phyloP scores from a whole-genome alignment of 2,113 vertebrate species.

The Lonchura striata region DNA sequence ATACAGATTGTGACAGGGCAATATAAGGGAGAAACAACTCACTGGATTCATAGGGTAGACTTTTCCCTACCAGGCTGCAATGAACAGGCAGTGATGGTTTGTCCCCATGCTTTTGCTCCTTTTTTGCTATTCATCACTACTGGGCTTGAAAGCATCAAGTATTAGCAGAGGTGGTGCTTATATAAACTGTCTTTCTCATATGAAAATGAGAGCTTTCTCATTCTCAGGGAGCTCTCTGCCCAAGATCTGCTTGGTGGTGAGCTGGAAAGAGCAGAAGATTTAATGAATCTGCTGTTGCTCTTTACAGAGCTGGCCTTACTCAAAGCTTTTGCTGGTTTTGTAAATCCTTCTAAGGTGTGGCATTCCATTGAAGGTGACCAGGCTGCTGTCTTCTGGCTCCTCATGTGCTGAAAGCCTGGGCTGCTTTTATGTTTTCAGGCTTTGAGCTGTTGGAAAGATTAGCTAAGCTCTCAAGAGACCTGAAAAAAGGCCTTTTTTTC shows the following conservation, averaged over 20 bases:
- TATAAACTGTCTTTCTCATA: not conserved
- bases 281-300: not conserved
- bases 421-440: not conserved
- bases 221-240: not conserved
- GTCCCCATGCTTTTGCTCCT: not conserved
- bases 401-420: not conserved
- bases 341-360: not conserved
- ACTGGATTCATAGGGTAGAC: not conserved
- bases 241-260: not conserved
- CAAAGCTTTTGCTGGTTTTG: not conserved
- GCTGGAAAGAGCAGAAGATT: not conserved
- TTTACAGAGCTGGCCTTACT: not conserved
- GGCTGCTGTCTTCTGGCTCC: not conserved
- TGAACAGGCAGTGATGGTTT: not conserved
- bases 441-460: not conserved
- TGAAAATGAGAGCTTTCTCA: no score
- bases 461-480: not conserved
- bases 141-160: not conserved
- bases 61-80: not conserved
- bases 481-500: not conserved
- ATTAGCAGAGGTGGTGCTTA: not conserved
- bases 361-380: not conserved
- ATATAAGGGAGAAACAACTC: not conserved
- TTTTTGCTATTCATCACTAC: not conserved
- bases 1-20: not conserved